Percentiles rank a stretch among this genome's conserved stretches.
Conservation (phyloP, 2,797 vertebrate species). For the Xenentodon cancila region DNA sequence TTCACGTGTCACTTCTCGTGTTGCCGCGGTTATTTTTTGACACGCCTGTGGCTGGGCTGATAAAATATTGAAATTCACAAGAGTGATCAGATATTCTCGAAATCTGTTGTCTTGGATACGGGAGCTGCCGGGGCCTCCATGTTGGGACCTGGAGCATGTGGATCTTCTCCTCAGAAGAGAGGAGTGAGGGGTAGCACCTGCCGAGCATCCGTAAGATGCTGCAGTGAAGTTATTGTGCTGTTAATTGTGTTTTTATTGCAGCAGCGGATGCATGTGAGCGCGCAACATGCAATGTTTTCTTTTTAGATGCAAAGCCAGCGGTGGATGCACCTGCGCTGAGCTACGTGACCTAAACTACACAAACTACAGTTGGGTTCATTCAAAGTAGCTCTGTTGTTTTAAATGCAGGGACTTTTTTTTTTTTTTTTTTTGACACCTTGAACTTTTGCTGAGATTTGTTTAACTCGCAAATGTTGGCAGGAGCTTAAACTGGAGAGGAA, state of each 20-base stretch:
- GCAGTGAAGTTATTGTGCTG: too few species aligned
- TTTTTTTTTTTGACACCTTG: neutral
- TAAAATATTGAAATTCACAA: slow-evolving; percentile 74
- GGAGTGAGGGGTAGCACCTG: too few species aligned
- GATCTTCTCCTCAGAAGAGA: neutral
- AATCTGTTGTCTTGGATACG: slow-evolving; percentile 73
- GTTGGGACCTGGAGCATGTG: slow-evolving; percentile 33
- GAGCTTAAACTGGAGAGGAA: neutral
- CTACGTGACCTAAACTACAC: slow-evolving; percentile 9
- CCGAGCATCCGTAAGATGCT: too few species aligned
- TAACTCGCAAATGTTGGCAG: neutral
- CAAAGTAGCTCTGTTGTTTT: slow-evolving; percentile 10
- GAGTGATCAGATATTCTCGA: slow-evolving; percentile 67
- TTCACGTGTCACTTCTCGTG: neutral
- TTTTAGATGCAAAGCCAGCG: slow-evolving; percentile 36
- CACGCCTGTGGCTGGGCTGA: slow-evolving; percentile 50
- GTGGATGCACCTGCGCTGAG: slow-evolving; percentile 34
- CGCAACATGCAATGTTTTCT: neutral
- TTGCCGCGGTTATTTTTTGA: slow-evolving; percentile 43
- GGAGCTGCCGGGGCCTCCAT: slow-evolving; percentile 17
- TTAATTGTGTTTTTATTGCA: too few species aligned
- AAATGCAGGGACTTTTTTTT: neutral
- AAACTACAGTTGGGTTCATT: slow-evolving; percentile 21
- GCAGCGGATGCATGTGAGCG: too few species aligned
- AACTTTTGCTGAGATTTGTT: neutral